Evolutionary conservation across 2,888 invertebrate species (phyloP).

Genomic region (Cheilosia variabilis): DNA sequence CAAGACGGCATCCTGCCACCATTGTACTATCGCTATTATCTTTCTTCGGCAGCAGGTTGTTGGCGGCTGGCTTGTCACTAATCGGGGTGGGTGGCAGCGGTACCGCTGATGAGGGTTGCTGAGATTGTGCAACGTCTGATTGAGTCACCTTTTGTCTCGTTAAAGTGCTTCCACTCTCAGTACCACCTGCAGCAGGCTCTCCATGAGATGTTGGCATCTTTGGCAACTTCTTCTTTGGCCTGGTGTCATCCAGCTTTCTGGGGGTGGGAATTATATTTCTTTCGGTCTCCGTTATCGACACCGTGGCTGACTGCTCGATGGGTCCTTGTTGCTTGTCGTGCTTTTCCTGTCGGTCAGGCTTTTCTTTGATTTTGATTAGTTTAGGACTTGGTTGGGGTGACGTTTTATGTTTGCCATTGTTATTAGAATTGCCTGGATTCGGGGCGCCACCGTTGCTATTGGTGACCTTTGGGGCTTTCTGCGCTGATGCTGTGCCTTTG

Average conservation of each 20-base stretch:
- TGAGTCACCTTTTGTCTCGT: constrained; percentile 65
- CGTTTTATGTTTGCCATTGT: constrained; percentile 64
- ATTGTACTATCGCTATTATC: constrained; percentile 34
- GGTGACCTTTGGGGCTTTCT: constrained; percentile 43
- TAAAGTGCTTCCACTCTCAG: constrained; percentile 31
- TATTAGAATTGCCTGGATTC: constrained; percentile 19
- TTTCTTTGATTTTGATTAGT: constrained; percentile 57
- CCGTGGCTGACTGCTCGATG: constrained; percentile 45
- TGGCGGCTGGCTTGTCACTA: constrained; percentile 47
- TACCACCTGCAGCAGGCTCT: constrained; percentile 3
- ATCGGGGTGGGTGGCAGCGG: constrained; percentile 61
- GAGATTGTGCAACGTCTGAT: constrained; percentile 66
- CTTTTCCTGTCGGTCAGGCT: constrained; percentile 44
- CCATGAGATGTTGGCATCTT: constrained; percentile 57
- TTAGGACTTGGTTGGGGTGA: constrained; percentile 76
- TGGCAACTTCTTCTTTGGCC: constrained; percentile 37
- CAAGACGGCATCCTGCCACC: constrained; percentile 53
- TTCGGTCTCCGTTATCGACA: constrained; percentile 33
- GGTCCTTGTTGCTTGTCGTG: constrained; percentile 48
- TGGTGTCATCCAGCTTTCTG: constrained; percentile 39
- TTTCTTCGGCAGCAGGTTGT: constrained; percentile 36
- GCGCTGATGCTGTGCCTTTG: constrained; percentile 76
- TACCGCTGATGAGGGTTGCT: constrained; percentile 77
- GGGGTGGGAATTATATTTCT: constrained; percentile 57
- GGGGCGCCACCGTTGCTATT: constrained; percentile 13